These are phyloP conservation scores for Amphimallon solstitiale DNA, from an alignment of 2,888 invertebrate species.

Conservation along the genomic window DNA sequence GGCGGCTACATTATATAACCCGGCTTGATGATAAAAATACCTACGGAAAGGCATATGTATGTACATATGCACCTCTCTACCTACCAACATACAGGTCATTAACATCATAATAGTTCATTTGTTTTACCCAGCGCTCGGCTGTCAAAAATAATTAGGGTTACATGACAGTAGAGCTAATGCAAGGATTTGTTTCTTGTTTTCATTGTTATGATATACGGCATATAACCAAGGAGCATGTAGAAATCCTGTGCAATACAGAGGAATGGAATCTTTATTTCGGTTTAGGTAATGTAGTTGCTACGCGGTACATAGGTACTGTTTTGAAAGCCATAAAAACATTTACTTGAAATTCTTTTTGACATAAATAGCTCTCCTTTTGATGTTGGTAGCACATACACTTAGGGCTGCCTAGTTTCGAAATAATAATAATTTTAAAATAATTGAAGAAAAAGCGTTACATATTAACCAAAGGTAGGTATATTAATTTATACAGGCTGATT, in stretches of 20 bases:
- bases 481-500: no score
- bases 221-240: slow-evolving; percentile 9
- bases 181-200: slow-evolving; percentile 33
- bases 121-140: slow-evolving; percentile 37
- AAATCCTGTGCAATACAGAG: slow-evolving; percentile 15
- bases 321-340: not conserved
- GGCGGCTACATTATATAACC: slow-evolving; percentile 27
- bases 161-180: slow-evolving; percentile 33
- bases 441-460: no score
- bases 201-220: slow-evolving; percentile 27
- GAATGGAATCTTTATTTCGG: slow-evolving; percentile 17
- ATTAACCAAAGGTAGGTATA: no score
- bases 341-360: no score
- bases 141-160: slow-evolving; percentile 40
- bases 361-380: no score
- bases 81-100: slow-evolving; percentile 35
- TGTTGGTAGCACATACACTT: no score
- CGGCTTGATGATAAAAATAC: slow-evolving; percentile 27
- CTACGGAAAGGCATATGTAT: slow-evolving; percentile 25
- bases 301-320: not conserved
- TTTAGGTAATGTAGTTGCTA: not conserved
- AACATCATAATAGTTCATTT: slow-evolving; percentile 40
- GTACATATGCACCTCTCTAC: slow-evolving; percentile 14
- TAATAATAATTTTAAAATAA: no score
- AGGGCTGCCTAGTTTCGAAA: no score